Evolutionary conservation across 2,113 vertebrate genomes (phyloP).

Genomic region (Conger conger): DNA sequence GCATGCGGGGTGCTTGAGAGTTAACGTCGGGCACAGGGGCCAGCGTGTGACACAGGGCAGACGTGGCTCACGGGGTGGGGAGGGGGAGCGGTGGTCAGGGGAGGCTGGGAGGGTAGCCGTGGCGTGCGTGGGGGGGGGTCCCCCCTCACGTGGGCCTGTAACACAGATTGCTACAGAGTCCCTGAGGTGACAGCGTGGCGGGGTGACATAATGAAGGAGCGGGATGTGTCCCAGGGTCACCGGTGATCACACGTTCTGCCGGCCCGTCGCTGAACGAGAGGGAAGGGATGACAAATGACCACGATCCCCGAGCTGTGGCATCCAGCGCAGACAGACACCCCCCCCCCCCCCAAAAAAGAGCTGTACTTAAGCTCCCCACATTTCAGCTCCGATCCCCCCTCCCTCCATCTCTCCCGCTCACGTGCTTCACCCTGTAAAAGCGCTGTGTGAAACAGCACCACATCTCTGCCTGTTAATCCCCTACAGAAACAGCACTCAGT

Average conservation of each 20-base stretch:
- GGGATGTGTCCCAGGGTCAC: constrained; percentile 96
- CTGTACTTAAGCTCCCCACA: constrained; percentile 22
- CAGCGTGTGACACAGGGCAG: neutral
- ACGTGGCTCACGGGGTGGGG: neutral
- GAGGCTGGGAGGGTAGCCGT: neutral
- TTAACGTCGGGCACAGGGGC: neutral
- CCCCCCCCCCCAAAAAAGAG: constrained; percentile 52
- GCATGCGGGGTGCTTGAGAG: neutral
- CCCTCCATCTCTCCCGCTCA: neutral
- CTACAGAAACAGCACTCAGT: constrained; percentile 30
- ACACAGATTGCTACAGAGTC: constrained; percentile 83
- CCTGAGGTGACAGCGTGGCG: constrained; percentile 86
- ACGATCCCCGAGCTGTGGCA: constrained; percentile 85
- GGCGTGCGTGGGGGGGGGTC: constrained; percentile 49
- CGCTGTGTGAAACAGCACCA: neutral
- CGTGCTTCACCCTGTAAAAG: neutral
- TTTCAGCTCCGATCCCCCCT: constrained; percentile 9
- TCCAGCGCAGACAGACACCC: constrained; percentile 86
- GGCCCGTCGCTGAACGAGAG: constrained; percentile 79
- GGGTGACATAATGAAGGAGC: constrained; percentile 99
- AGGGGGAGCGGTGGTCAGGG: neutral
- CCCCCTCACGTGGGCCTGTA: constrained; percentile 67
- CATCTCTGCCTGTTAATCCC: neutral
- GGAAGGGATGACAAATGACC: constrained; percentile 98
- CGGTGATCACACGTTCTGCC: constrained; percentile 81